Conservation (phyloP, 2,113 vertebrate genomes). For the Rhombomys opimus region DNA sequence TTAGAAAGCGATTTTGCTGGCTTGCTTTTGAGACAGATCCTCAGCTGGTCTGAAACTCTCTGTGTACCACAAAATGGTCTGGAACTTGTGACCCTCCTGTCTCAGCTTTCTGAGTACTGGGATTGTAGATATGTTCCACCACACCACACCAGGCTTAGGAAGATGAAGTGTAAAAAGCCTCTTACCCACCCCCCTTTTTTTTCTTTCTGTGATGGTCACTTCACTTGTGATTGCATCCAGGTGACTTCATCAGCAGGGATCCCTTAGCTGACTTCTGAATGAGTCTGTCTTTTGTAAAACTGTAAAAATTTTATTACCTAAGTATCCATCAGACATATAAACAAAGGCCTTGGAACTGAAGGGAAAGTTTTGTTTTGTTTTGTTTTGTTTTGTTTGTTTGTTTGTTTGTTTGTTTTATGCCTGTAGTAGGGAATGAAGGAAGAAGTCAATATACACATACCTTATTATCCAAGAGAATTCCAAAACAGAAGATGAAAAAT, state of each 20-base stretch:
- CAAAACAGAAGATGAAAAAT: conserved; percentile 90
- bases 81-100: not conserved
- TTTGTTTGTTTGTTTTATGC: not conserved
- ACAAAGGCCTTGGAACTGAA: not conserved
- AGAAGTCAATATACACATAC: conserved; percentile 75
- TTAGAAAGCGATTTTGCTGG: not conserved
- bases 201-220: not conserved
- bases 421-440: not conserved
- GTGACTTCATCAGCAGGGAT: not conserved
- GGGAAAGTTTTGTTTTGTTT: too few species aligned
- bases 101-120: not conserved
- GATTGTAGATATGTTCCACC: not conserved
- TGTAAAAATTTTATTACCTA: not conserved
- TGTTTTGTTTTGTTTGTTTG: too few species aligned
- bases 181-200: not conserved
- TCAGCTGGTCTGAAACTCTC: not conserved
- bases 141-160: not conserved
- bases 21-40: not conserved
- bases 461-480: conserved; percentile 88
- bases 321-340: not conserved
- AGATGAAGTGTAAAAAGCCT: conserved; percentile 7
- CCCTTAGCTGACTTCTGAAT: not conserved
- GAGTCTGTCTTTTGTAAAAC: not conserved
- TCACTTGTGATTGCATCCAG: not conserved
- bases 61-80: not conserved